Conservation (phyloP, 2,113 vertebrate species). For the Mormyrus iriodes region DNA sequence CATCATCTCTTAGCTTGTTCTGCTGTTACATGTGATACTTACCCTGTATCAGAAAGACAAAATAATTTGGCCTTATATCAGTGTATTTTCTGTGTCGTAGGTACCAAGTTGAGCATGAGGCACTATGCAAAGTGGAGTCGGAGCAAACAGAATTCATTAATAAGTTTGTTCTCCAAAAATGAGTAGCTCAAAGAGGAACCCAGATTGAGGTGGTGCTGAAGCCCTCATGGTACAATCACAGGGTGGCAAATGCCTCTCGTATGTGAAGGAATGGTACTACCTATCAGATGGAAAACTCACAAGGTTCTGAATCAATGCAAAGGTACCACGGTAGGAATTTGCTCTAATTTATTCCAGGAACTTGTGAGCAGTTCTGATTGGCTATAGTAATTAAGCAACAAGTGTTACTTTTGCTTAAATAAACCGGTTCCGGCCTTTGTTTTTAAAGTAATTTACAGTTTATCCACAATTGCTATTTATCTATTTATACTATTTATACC, state of each 20-base stretch:
- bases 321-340: neutral
- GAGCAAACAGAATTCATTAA: conserved; percentile 98
- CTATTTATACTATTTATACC: conserved; percentile 67
- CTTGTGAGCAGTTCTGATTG: neutral
- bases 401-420: neutral
- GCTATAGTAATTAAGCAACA: neutral
- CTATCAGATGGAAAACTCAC: neutral
- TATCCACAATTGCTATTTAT: neutral
- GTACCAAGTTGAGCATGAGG: conserved; percentile 89
- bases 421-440: conserved; percentile 18
- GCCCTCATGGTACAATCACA: neutral
- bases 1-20: neutral
- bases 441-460: neutral
- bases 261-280: neutral
- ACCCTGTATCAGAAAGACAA: neutral
- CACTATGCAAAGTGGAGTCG: conserved; percentile 86
- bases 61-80: neutral
- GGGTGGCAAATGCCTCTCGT: neutral
- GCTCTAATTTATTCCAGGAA: neutral
- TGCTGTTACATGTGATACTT: neutral
- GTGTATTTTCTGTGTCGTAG: conserved; percentile 52
- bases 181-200: conserved; percentile 12
- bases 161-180: conserved; percentile 95
- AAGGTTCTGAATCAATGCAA: neutral
- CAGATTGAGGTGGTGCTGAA: neutral